These are phyloP conservation scores for Andricus quercusramuli DNA, from an alignment of 2,888 invertebrate species.

Conservation along the genomic window DNA sequence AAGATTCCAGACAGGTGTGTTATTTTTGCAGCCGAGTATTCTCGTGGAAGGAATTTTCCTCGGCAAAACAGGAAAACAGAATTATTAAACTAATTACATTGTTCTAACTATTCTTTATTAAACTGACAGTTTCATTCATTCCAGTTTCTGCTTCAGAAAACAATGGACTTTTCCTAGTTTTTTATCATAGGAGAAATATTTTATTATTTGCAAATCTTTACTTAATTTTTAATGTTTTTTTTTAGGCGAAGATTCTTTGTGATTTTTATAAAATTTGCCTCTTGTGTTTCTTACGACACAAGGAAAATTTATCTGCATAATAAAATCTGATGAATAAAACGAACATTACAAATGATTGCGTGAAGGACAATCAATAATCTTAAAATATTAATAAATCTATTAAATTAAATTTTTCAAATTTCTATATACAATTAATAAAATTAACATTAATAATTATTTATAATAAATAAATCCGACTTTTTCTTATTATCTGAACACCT, in stretches of 20 bases:
- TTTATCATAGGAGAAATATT: background rate
- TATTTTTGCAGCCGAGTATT: background rate
- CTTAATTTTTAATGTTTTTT: background rate
- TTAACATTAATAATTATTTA: no score
- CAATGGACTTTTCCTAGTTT: background rate
- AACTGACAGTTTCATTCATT: background rate
- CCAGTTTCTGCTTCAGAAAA: background rate
- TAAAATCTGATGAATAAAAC: background rate
- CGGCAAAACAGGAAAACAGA: constrained; percentile 16
- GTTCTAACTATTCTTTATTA: background rate
- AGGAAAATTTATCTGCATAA: background rate
- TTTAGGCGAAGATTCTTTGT: background rate
- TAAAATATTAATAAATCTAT: no score
- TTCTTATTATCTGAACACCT: background rate
- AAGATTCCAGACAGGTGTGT: constrained; percentile 4
- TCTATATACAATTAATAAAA: no score
- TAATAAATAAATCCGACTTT: no score
- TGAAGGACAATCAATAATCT: background rate
- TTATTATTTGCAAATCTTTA: background rate
- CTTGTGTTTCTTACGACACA: background rate
- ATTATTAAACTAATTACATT: constrained; percentile 14
- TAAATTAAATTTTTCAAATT: no score
- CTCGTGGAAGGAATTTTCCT: constrained; percentile 33
- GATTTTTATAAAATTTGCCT: background rate
- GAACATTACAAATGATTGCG: background rate